Base-by-base conservation (phyloP, 2,888 invertebrate species). In the Erpobdella octoculata region DNA sequence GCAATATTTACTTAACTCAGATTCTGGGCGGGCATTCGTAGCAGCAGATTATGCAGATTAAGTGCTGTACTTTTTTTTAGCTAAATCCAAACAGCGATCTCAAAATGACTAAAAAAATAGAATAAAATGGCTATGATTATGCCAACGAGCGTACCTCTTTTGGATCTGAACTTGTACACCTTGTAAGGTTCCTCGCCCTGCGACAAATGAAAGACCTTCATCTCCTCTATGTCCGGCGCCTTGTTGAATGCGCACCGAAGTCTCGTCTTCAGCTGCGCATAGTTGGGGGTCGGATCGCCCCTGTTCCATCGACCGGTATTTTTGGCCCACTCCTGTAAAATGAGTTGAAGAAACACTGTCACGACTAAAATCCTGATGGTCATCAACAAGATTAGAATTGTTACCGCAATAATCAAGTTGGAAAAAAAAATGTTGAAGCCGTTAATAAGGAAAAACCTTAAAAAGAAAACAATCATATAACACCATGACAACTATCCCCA, bases 161-260 rank as follows among this genome's bases (percentile, higher is more conserved):
- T 71, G 36, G 59, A 38, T 31, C 37, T 64, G 38, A 73, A 73
- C 18, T 65, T 36, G 36, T 73, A 73, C 15, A 73, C 73, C 48
- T 71, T 71, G 65, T 48, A 73, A 5, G 73, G 73, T 35, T 73
- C 73, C 21, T 71, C 70, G 21, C 53, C 71, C 36, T 71, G 66
- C 46, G 31, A 21, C n/a, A 46, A 72, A 61, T 66, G 71, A 21
- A 35, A 31, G n/a, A 36, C 62, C 41, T 69, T 71, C 72, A 73
- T 71, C 41, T 82, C 81, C 70, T 78, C 75, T 31, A 81, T 80
- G 72, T 81, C 81, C 5, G 79, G 79, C 5, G 81, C 77, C 74
- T 81, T 81, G 74, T 80, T 81, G 21, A 82, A 75, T 18, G 82
- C 82, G 75, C 81, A 81, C 31, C 82, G 75, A 36, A 82, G 79